Percentiles rank a stretch among this genome's conserved stretches.
Conservation (phyloP, 2,888 invertebrate species). For the Margaritifera margaritifera region DNA sequence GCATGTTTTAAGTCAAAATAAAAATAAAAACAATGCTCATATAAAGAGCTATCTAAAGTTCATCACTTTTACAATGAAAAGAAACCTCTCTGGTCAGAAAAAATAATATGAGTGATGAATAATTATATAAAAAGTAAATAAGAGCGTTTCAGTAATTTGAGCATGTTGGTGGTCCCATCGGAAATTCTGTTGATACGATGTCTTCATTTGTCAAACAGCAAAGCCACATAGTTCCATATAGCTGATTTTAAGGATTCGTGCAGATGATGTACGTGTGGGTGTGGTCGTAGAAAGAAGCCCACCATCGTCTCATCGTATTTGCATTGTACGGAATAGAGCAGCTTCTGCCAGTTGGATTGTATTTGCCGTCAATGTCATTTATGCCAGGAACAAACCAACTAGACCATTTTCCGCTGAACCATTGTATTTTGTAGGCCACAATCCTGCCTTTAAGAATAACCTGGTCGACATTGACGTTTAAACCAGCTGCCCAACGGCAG, state of each 20-base stretch:
- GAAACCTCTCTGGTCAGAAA: too few species aligned
- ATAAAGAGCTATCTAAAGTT: too few species aligned
- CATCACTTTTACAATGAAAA: too few species aligned
- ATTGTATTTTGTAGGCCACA: conserved; percentile 24
- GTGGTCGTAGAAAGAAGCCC: conserved; percentile 27
- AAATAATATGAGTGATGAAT: too few species aligned
- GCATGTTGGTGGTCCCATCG: too few species aligned
- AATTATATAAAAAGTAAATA: too few species aligned
- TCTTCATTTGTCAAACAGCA: too few species aligned
- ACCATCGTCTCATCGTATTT: conserved; percentile 18
- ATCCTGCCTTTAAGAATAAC: conserved; percentile 10
- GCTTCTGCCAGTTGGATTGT: conserved; percentile 1
- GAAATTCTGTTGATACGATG: too few species aligned
- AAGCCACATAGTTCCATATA: too few species aligned
- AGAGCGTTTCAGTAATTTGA: too few species aligned
- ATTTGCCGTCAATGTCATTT: conserved; percentile 24
- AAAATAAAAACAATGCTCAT: too few species aligned
- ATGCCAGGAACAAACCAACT: conserved; percentile 23
- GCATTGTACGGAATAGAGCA: background rate
- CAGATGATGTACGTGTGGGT: conserved; percentile 27
- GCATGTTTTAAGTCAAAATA: too few species aligned
- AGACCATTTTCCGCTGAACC: conserved; percentile 23
- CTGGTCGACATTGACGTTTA: background rate
- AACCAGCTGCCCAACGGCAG: conserved; percentile 23
- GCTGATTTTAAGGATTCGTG: background rate